Evolutionary conservation across 2,888 invertebrate genomes (phyloP).

Genomic region (Rotaria magnacalcarata): DNA sequence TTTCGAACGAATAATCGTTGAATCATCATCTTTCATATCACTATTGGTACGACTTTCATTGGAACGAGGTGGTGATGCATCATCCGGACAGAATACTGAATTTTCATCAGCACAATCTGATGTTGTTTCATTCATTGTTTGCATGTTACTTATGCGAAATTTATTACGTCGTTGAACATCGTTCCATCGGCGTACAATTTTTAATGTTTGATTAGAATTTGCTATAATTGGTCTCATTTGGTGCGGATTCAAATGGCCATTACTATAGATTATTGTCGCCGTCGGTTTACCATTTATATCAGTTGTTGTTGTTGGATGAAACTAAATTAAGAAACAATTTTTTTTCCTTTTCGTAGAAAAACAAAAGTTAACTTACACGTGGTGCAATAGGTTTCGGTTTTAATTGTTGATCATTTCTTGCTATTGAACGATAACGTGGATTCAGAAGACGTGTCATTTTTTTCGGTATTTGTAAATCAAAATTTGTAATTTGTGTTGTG

Average conservation of each 20-base stretch:
- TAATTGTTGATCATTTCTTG: not conserved
- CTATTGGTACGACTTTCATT: not conserved
- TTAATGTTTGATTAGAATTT: constrained; percentile 23
- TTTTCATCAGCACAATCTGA: constrained; percentile 27
- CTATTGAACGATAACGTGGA: not conserved
- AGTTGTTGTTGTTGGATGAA: not conserved
- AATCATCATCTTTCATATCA: not conserved
- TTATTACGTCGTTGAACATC: constrained; percentile 18
- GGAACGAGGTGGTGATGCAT: constrained; percentile 1
- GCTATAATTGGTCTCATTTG: not conserved
- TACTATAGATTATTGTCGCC: not conserved
- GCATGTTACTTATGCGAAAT: not conserved
- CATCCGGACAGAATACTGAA: constrained; percentile 3
- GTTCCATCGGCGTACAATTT: constrained; percentile 28
- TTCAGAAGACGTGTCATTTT: not conserved
- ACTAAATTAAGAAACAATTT: too few species aligned
- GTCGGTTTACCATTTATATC: not conserved
- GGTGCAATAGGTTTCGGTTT: constrained; percentile 3
- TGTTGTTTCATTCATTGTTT: not conserved
- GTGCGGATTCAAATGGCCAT: not conserved
- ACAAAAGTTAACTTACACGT: not conserved
- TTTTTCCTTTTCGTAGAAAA: too few species aligned
- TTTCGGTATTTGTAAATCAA: constrained; percentile 20
- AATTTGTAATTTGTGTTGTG: not conserved
- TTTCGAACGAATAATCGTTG: constrained; percentile 7